phyloP scores from a whole-genome alignment of 2,888 invertebrate species.

The Magallana nippona region DNA sequence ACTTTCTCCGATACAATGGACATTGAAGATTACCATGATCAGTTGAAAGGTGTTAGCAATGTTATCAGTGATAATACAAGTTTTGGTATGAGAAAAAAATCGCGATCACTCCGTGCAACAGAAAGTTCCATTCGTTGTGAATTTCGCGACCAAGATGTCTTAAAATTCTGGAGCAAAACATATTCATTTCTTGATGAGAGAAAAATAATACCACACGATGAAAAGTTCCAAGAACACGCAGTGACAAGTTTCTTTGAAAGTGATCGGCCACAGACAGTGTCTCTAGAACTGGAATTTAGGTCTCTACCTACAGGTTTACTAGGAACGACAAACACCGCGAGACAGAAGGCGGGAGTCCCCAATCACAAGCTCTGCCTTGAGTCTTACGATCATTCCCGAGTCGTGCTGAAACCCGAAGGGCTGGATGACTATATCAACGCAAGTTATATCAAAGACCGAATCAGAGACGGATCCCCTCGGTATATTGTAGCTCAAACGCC shows the following conservation, averaged over 20 bases:
- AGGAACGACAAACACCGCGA: not conserved
- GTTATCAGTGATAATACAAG: too few relatives aligned
- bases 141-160: slow-evolving; percentile 16
- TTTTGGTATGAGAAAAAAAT: not conserved
- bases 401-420: slow-evolving; percentile 7
- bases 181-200: slow-evolving; percentile 26
- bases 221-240: not conserved
- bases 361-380: not conserved
- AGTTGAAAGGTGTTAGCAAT: too few relatives aligned
- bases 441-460: slow-evolving; percentile 23
- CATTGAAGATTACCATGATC: too few relatives aligned
- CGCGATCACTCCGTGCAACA: not conserved
- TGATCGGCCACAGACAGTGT: slow-evolving; percentile 33
- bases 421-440: slow-evolving; percentile 23
- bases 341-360: not conserved
- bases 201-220: slow-evolving; percentile 20
- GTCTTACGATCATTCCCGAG: slow-evolving; percentile 36
- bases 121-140: not conserved
- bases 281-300: slow-evolving; percentile 31
- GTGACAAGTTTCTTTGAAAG: not conserved
- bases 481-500: slow-evolving; percentile 21
- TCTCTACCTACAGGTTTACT: slow-evolving; percentile 11
- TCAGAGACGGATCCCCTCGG: not conserved
- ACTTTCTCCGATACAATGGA: too few relatives aligned
- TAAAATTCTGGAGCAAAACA: slow-evolving; percentile 29